Conservation (phyloP, 1,140 invertebrate genomes). For the Diplogasteroides magnus region DNA sequence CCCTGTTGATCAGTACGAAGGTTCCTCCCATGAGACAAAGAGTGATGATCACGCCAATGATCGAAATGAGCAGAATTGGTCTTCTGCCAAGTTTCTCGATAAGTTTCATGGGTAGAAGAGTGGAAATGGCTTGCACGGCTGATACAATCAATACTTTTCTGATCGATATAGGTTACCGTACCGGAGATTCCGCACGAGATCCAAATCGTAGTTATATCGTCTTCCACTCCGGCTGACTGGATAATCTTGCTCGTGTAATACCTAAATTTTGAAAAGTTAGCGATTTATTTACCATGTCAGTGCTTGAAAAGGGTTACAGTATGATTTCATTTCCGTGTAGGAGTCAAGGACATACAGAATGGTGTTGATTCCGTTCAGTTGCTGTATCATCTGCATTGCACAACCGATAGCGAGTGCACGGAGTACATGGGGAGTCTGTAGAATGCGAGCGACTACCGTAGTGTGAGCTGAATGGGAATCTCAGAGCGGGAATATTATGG, state of each 20-base stretch:
- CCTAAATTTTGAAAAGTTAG: too few relatives aligned
- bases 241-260: slow-evolving; percentile 67
- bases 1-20: too few relatives aligned
- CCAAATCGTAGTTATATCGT: slow-evolving; percentile 63
- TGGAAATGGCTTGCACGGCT: slow-evolving; percentile 63
- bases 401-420: slow-evolving; percentile 63
- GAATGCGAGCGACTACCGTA: slow-evolving; percentile 22
- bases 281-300: too few relatives aligned
- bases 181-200: slow-evolving; percentile 61
- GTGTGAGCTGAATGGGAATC: not conserved
- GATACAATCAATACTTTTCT: too few relatives aligned
- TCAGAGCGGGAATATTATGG: too few relatives aligned
- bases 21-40: slow-evolving; percentile 36
- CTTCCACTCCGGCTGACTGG: slow-evolving; percentile 63
- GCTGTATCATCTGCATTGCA: slow-evolving; percentile 63
- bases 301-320: too few relatives aligned
- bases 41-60: slow-evolving; percentile 57
- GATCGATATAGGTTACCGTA: too few relatives aligned
- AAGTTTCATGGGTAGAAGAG: slow-evolving; percentile 63
- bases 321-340: too few relatives aligned
- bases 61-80: slow-evolving; percentile 60
- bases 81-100: slow-evolving; percentile 65
- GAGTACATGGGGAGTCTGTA: slow-evolving; percentile 57
- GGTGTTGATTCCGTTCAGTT: slow-evolving; percentile 67
- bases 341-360: slow-evolving; percentile 62